These are phyloP conservation scores for Pollachius pollachius DNA, from an alignment of 2,113 vertebrate genomes.

Conservation along the genomic window DNA sequence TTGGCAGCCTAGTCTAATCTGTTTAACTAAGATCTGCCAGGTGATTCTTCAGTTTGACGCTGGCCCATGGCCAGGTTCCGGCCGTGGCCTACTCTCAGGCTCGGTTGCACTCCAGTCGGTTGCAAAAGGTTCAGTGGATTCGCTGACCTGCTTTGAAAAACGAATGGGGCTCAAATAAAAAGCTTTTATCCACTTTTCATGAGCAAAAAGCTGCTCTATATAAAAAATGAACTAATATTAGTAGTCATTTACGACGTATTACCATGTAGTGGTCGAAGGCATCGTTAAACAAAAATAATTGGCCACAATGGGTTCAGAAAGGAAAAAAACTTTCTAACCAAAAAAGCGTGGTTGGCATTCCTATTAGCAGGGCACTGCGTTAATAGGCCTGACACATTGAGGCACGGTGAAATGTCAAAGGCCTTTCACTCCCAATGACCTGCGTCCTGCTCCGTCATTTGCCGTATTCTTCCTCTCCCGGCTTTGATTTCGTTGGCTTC, in stretches of 20 bases:
- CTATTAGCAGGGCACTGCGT: constrained; percentile 24
- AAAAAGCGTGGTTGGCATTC: constrained; percentile 7
- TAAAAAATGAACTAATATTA: too few species aligned
- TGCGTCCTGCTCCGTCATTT: constrained; percentile 59
- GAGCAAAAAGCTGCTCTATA: too few species aligned
- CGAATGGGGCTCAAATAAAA: background rate
- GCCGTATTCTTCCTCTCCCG: constrained; percentile 45
- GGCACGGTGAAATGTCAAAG: constrained; percentile 70
- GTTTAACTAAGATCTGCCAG: constrained; percentile 43
- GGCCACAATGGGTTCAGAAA: too few species aligned
- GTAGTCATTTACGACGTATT: too few species aligned
- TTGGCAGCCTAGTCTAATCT: constrained; percentile 54
- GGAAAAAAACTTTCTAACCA: background rate
- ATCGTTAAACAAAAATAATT: too few species aligned
- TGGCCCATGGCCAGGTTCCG: constrained; percentile 43
- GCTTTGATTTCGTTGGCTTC: constrained; percentile 52
- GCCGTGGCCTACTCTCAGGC: background rate
- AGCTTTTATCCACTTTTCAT: background rate
- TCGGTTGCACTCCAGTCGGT: constrained; percentile 25
- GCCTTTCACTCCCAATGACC: constrained; percentile 72
- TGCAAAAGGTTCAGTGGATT: constrained; percentile 18
- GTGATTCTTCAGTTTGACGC: constrained; percentile 42
- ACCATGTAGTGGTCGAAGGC: too few species aligned
- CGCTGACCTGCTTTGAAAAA: background rate
- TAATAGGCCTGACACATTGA: constrained; percentile 52